Evolutionary conservation across 1,140 invertebrate genomes (phyloP).

Genomic region (Lasioglossum albipes): DNA sequence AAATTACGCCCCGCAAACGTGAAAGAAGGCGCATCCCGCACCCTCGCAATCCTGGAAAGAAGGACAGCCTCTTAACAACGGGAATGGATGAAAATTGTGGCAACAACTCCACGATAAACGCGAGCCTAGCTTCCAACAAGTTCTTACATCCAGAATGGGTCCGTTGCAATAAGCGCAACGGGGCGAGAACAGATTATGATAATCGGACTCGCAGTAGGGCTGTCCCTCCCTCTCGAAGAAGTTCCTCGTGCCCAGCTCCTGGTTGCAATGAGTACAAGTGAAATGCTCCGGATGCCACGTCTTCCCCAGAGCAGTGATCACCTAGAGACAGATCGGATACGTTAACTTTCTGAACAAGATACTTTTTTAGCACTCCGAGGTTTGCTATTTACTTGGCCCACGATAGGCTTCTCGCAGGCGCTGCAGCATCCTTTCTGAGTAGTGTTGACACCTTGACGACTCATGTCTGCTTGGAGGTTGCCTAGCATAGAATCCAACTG

Average conservation of each 20-base stretch:
- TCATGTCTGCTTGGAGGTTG: conserved; percentile 96
- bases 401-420: conserved; percentile 98
- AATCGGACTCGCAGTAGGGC: conserved; percentile 99
- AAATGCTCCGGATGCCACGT: conserved; percentile 99
- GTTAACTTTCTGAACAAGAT: no score
- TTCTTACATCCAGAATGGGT: conserved; percentile 96
- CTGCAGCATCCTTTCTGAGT: conserved; percentile 99
- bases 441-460: conserved; percentile 97
- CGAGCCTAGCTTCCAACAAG: no score
- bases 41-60: no score
- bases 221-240: conserved; percentile 98
- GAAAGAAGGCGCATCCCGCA: no score
- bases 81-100: no score
- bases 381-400: conserved; percentile 89
- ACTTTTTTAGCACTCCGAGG: no score
- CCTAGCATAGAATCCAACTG: conserved; percentile 96
- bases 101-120: no score
- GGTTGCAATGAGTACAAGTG: conserved; percentile 97
- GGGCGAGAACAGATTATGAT: conserved; percentile 98
- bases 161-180: conserved; percentile 99
- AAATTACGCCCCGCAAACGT: no score
- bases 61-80: no score
- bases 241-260: conserved; percentile 97
- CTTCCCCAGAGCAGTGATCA: conserved; percentile 97
- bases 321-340: conserved; percentile 77